These are phyloP conservation scores for Orchesellides sinensis DNA, from an alignment of 2,888 invertebrate species.

Conservation along the genomic window DNA sequence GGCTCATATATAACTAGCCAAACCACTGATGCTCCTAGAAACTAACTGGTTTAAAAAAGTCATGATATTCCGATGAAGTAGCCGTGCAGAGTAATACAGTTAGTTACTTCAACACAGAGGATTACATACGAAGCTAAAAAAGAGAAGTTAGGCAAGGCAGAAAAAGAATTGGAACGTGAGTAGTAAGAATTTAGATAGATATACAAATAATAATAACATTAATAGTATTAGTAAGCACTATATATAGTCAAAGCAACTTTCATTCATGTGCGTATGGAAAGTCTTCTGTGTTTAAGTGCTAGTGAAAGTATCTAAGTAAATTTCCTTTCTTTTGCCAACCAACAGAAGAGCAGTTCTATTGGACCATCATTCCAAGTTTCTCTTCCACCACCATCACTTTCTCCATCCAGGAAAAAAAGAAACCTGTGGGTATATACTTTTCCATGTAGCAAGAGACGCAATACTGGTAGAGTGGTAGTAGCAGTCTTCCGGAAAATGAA, in stretches of 20 bases:
- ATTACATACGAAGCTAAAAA: slow-evolving; percentile 21
- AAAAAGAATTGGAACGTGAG: slow-evolving; percentile 9
- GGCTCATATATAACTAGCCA: slow-evolving; percentile 22
- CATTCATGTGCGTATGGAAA: slow-evolving; percentile 49
- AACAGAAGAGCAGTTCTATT: slow-evolving; percentile 56
- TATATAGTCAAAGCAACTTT: too few species aligned
- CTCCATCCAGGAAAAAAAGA: slow-evolving; percentile 23
- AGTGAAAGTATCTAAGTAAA: slow-evolving; percentile 57
- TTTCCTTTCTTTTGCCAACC: slow-evolving; percentile 59
- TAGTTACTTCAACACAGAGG: background rate
- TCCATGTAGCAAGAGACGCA: slow-evolving; percentile 1
- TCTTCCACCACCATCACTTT: slow-evolving; percentile 41
- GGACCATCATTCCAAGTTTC: slow-evolving; percentile 61
- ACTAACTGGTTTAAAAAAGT: slow-evolving; percentile 35
- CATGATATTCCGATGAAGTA: slow-evolving; percentile 34
- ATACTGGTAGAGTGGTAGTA: slow-evolving; percentile 39
- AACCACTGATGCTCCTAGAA: slow-evolving; percentile 37
- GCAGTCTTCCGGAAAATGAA: slow-evolving; percentile 71
- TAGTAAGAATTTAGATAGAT: background rate
- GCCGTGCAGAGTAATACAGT: slow-evolving; percentile 12
- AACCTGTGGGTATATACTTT: slow-evolving; percentile 6
- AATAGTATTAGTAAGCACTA: too few species aligned
- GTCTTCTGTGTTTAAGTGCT: slow-evolving; percentile 22
- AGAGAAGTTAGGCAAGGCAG: background rate
- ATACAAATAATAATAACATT: slow-evolving; percentile 35